Conservation (phyloP, 2,797 vertebrate species). For the Chelmon rostratus region DNA sequence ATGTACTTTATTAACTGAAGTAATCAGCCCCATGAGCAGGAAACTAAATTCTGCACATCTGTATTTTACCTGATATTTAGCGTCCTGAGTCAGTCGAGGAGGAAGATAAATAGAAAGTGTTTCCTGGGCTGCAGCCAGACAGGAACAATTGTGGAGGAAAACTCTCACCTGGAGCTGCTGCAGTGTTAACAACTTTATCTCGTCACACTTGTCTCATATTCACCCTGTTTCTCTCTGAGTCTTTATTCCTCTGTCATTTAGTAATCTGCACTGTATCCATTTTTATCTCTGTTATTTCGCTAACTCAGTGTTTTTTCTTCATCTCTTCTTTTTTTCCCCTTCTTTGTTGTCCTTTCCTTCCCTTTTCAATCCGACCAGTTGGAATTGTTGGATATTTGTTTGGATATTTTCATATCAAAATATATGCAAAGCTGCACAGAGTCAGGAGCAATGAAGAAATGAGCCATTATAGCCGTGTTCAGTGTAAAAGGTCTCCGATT, state of each 20-base stretch:
- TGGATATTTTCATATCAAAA: constrained; percentile 5
- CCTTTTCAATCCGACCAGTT: not conserved
- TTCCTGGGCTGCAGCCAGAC: constrained; percentile 25
- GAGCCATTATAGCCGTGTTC: not conserved
- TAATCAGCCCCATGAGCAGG: not conserved
- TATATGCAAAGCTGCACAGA: not conserved
- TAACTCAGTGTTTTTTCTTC: no score
- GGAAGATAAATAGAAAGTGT: constrained; percentile 6
- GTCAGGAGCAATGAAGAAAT: not conserved
- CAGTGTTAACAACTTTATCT: constrained; percentile 48
- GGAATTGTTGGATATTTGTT: not conserved
- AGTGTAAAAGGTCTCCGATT: not conserved
- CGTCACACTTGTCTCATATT: constrained; percentile 26
- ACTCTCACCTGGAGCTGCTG: constrained; percentile 26
- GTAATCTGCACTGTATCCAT: not conserved
- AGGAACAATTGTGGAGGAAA: not conserved
- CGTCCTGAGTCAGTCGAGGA: not conserved
- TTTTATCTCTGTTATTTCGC: not conserved
- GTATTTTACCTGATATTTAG: not conserved
- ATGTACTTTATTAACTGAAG: not conserved
- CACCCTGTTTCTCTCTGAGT: not conserved
- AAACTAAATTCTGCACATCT: not conserved
- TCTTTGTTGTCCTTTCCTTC: not conserved
- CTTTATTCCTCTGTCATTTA: no score
- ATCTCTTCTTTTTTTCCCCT: no score